Conservation (phyloP, 2,888 invertebrate species). For the Coleophora flavipennella region DNA sequence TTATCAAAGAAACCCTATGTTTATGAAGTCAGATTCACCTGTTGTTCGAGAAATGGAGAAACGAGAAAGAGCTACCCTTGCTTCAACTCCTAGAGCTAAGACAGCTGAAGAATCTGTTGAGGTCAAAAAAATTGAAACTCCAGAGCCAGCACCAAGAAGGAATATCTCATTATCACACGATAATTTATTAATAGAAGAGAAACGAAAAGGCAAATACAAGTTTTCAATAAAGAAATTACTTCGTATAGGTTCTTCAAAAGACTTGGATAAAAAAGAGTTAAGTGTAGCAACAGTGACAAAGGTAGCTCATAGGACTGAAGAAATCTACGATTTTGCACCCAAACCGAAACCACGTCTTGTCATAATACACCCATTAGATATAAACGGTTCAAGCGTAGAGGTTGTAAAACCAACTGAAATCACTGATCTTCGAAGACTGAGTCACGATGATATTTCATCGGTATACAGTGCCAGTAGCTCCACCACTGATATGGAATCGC, state of each 20-base stretch:
- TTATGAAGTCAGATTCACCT: conserved; percentile 76
- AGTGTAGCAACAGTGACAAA: conserved; percentile 55
- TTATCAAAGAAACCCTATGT: conserved; percentile 74
- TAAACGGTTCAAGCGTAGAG: conserved; percentile 86
- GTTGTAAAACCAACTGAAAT: conserved; percentile 76
- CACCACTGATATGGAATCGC: conserved; percentile 46
- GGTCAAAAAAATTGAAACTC: conserved; percentile 47
- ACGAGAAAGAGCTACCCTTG: conserved; percentile 74
- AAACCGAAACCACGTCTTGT: conserved; percentile 83
- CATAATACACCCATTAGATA: conserved; percentile 90
- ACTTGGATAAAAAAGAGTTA: conserved; percentile 73
- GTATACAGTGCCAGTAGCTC: conserved; percentile 60
- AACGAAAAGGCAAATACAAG: conserved; percentile 79
- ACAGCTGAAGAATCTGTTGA: conserved; percentile 43
- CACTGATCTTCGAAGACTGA: conserved; percentile 46
- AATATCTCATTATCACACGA: conserved; percentile 84
- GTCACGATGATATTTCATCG: conserved; percentile 70
- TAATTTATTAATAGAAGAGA: conserved; percentile 74
- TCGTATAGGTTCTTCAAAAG: conserved; percentile 83
- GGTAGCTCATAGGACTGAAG: conserved; percentile 65
- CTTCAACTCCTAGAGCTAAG: conserved; percentile 36
- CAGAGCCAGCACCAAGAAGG: conserved; percentile 79
- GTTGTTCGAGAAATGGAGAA: conserved; percentile 83
- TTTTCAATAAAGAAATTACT: conserved; percentile 89
- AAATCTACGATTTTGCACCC: conserved; percentile 69